Conservation (phyloP, 1,140 invertebrate species). For the Bombus confusus region DNA sequence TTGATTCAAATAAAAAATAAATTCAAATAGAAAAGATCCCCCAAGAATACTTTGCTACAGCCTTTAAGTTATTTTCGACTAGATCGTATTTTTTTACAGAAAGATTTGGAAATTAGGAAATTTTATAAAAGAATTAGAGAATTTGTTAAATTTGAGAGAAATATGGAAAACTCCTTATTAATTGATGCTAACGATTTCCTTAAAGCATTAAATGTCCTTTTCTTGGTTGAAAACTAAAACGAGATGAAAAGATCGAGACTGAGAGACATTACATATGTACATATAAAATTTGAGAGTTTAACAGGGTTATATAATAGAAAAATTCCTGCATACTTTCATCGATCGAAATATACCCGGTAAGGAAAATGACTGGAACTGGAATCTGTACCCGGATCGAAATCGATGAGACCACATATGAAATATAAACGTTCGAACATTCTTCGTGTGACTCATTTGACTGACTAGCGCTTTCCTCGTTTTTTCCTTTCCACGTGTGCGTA, state of each 20-base stretch:
- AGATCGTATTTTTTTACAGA: too few relatives aligned
- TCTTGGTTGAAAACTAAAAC: not conserved
- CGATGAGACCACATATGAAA: not conserved
- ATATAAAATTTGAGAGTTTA: too few relatives aligned
- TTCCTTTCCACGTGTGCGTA: not conserved
- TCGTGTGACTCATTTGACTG: conserved; percentile 10
- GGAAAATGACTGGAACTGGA: not conserved
- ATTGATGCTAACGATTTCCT: too few relatives aligned
- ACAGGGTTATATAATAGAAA: not conserved
- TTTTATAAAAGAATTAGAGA: not conserved
- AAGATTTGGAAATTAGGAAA: too few relatives aligned
- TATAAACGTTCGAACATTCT: conserved; percentile 14
- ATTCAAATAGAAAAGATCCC: not conserved
- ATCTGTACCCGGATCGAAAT: not conserved
- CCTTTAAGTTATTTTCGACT: too few relatives aligned
- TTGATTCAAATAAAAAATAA: not conserved
- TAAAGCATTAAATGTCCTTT: not conserved
- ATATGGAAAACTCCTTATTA: too few relatives aligned
- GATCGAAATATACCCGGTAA: not conserved
- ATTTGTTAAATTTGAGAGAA: not conserved
- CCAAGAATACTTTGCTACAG: not conserved
- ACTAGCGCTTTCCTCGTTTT: conserved; percentile 1
- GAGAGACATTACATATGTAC: too few relatives aligned
- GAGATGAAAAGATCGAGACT: too few relatives aligned
- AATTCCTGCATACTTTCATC: not conserved